These are phyloP conservation scores for Falco biarmicus DNA, from an alignment of 2,797 vertebrate species.

Conservation along the genomic window DNA sequence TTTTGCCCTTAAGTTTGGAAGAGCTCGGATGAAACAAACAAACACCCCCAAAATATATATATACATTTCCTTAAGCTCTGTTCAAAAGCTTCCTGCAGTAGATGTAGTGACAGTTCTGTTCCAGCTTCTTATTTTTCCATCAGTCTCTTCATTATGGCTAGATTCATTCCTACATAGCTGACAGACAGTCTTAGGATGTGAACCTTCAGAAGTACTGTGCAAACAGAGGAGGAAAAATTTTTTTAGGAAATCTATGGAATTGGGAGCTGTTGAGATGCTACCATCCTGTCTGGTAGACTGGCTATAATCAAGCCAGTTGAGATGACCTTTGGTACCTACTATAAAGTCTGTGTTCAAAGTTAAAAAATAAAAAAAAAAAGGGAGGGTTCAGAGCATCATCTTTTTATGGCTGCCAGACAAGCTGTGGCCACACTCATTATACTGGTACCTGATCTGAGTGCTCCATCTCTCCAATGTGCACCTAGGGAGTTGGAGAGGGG, in stretches of 20 bases:
- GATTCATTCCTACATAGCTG: neutral
- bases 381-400: neutral
- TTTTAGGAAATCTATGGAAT: neutral
- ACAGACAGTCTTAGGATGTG: neutral
- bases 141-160: neutral
- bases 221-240: neutral
- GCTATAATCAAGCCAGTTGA: neutral
- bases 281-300: neutral
- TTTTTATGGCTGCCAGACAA: neutral
- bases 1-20: neutral
- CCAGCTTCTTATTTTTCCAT: neutral
- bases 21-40: neutral
- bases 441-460: neutral
- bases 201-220: neutral
- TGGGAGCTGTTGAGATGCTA: neutral
- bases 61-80: neutral
- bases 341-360: neutral
- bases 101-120: neutral
- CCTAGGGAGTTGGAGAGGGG: neutral
- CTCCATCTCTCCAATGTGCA: neutral
- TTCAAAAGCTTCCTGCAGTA: neutral
- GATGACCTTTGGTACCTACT: neutral
- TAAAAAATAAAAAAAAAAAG: neutral
- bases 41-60: too few relatives aligned
- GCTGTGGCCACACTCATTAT: neutral